phyloP scores from a whole-genome alignment of 2,888 invertebrate genomes.

The Limnephilus auricula region DNA sequence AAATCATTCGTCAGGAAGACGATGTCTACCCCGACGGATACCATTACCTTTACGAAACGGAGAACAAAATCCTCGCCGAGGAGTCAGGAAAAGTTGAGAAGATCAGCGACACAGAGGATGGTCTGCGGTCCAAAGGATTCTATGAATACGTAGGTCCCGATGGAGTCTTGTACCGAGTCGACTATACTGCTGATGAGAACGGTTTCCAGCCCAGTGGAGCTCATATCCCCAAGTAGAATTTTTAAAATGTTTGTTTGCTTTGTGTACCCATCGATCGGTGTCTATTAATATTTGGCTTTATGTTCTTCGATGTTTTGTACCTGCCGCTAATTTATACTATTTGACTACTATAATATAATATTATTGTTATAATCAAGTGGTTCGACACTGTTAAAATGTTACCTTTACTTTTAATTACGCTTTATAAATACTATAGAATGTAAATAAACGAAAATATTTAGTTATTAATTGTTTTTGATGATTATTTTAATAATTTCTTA shows the following conservation, averaged over 20 bases:
- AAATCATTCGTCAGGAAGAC: constrained; percentile 77
- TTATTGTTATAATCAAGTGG: not conserved
- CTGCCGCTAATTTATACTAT: not conserved
- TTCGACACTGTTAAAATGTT: not conserved
- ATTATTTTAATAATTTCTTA: not conserved
- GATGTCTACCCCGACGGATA: constrained; percentile 77
- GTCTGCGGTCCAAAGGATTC: constrained; percentile 81
- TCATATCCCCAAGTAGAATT: constrained; percentile 72
- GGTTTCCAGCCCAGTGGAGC: constrained; percentile 78
- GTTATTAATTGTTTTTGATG: not conserved
- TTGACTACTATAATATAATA: not conserved
- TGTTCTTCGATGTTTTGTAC: not conserved
- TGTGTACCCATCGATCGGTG: not conserved
- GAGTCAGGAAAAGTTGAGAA: constrained; percentile 80
- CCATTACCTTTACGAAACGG: constrained; percentile 80
- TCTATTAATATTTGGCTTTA: not conserved
- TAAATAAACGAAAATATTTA: not conserved
- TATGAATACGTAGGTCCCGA: constrained; percentile 83
- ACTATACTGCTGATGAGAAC: constrained; percentile 81
- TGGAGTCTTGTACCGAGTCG: constrained; percentile 78
- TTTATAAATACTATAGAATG: not conserved
- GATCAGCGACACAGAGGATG: constrained; percentile 75
- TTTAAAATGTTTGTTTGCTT: not conserved
- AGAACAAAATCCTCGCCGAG: constrained; percentile 82
- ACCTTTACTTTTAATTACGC: not conserved